Conservation (phyloP, 2,113 vertebrate genomes). For the Nothocercus nigrocapillus region DNA sequence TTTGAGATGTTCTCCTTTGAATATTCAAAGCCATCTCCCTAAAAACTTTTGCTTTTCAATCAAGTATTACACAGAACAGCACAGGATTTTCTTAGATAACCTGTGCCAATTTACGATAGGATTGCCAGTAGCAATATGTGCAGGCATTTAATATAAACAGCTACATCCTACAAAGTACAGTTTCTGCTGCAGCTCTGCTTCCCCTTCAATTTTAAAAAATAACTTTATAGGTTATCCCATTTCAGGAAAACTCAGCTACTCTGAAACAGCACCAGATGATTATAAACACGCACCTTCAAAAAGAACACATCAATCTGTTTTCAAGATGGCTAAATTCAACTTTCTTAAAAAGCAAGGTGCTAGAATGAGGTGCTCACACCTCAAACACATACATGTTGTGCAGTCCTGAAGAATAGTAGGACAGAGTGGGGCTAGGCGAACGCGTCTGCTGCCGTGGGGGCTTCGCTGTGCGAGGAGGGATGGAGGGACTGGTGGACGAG, state of each 20-base stretch:
- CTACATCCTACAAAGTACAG: neutral
- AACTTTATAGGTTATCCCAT: neutral
- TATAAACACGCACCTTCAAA: neutral
- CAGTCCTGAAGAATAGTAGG: constrained; percentile 97
- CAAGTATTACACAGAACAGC: neutral
- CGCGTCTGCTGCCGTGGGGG: constrained; percentile 88
- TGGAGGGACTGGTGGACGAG: constrained; percentile 82
- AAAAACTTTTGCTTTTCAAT: neutral
- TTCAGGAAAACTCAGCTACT: neutral
- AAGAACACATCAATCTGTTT: neutral
- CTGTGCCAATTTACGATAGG: neutral
- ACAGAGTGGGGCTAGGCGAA: constrained; percentile 95
- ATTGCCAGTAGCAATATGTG: neutral
- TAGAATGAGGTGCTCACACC: neutral
- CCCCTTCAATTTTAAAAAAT: neutral
- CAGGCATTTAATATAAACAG: neutral
- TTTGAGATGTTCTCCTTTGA: neutral
- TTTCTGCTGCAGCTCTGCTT: neutral
- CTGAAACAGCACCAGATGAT: neutral
- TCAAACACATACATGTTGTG: constrained; percentile 91
- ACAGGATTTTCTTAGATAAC: neutral
- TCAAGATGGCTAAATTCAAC: neutral
- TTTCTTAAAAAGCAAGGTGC: neutral
- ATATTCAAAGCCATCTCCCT: neutral
- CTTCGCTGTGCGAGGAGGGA: constrained; percentile 84